Evolutionary conservation across 2,888 invertebrate species (phyloP).

Genomic region (Cancer borealis): DNA sequence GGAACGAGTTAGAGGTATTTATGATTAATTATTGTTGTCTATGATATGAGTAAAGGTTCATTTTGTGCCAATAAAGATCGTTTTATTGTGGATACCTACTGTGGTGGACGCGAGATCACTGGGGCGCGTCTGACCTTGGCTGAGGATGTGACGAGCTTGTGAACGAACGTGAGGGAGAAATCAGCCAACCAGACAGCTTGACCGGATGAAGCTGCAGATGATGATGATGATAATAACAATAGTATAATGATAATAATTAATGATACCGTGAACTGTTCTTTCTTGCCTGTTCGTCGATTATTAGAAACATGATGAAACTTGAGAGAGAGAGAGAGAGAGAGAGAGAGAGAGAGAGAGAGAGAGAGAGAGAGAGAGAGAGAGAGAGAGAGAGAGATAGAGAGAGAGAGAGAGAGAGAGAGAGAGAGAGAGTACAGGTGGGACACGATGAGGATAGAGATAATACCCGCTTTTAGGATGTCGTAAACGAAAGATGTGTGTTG

Average conservation of each 20-base stretch:
- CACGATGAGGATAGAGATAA: slow-evolving; percentile 49
- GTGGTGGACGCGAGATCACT: slow-evolving; percentile 11
- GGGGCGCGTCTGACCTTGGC: slow-evolving; percentile 10
- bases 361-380: slow-evolving; percentile 49
- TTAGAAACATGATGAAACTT: background rate
- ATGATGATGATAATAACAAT: background rate
- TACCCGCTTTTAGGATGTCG: slow-evolving; percentile 58
- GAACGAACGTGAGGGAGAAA: slow-evolving; percentile 1
- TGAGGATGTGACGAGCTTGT: slow-evolving; percentile 2
- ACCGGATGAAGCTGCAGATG: background rate
- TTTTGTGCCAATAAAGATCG: slow-evolving; percentile 27
- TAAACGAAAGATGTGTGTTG: slow-evolving; percentile 52
- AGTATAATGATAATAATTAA: background rate
- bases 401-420: slow-evolving; percentile 54
- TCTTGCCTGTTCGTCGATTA: background rate
- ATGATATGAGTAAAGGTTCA: slow-evolving; percentile 29
- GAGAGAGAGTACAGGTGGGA: slow-evolving; percentile 25
- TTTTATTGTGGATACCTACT: background rate
- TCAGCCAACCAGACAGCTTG: background rate
- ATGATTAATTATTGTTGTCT: background rate
- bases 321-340: background rate
- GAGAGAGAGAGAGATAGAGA: slow-evolving; percentile 37
- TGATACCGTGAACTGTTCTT: background rate
- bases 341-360: slow-evolving; percentile 40
- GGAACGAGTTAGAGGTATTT: slow-evolving; percentile 12